A percentile compares a stretch with the other conserved stretches of the same genome.
Evolutionary conservation across 35 echinoderm and acorn worm genomes (phyloP).

Genomic region (Heliocidaris erythrogramma): DNA sequence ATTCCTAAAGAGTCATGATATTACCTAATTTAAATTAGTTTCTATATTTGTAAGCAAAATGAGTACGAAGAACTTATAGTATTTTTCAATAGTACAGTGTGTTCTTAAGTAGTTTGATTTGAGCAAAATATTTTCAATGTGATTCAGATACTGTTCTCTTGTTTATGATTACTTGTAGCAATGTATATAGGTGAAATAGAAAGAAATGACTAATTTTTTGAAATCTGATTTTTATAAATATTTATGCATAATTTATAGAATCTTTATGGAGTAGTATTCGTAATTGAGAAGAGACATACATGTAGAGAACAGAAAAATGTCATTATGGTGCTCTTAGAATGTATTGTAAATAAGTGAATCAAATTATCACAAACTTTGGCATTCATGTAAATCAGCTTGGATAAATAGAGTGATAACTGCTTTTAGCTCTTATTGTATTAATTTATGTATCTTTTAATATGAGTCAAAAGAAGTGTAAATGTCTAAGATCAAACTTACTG

Average conservation of each 20-base stretch:
- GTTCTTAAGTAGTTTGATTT: neutral
- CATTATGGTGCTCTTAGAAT: neutral
- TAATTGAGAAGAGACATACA: neutral
- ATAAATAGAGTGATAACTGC: neutral
- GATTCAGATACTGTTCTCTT: neutral
- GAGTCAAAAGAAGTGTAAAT: neutral
- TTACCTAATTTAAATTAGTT: neutral
- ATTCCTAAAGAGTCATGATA: neutral
- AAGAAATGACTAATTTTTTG: neutral
- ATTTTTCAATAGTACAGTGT: neutral
- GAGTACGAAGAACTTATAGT: neutral
- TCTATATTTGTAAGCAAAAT: neutral
- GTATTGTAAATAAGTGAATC: neutral
- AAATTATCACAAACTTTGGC: neutral
- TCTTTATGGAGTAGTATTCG: neutral
- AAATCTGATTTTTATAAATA: neutral
- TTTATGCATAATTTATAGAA: slow-evolving; percentile 19
- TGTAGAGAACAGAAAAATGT: neutral
- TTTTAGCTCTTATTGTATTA: neutral
- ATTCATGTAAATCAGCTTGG: neutral
- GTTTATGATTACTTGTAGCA: neutral
- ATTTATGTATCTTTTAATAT: neutral
- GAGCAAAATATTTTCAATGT: neutral
- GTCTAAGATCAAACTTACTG: no score
- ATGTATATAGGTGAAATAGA: neutral